Evolutionary conservation across 2,888 invertebrate genomes (phyloP).

Genomic region (Pterostichus madidus): DNA sequence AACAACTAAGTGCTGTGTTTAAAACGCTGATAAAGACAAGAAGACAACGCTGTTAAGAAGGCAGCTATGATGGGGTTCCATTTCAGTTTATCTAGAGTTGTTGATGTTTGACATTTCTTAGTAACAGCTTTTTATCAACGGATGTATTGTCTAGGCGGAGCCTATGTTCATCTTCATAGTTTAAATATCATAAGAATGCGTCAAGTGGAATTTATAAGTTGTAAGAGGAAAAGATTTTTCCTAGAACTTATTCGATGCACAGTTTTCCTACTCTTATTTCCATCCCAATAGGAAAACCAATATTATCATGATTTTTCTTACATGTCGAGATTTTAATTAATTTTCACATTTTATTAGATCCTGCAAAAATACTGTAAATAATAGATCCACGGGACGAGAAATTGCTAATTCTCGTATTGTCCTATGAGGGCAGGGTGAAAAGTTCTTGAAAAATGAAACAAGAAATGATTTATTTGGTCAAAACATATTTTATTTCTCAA

Average conservation of each 20-base stretch:
- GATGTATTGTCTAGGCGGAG: background rate
- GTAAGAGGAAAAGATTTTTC: background rate
- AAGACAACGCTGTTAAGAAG: background rate
- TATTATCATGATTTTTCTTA: too few species aligned
- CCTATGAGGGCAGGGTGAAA: too few species aligned
- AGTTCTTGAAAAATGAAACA: too few species aligned
- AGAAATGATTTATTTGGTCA: too few species aligned
- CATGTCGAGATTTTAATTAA: too few species aligned
- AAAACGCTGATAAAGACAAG: background rate
- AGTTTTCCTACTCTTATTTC: too few species aligned
- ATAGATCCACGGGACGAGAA: too few species aligned
- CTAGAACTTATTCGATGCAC: background rate
- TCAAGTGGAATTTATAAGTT: background rate
- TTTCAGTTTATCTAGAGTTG: constrained; percentile 3
- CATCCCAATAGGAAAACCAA: too few species aligned
- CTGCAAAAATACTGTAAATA: too few species aligned
- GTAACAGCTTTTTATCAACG: constrained; percentile 12
- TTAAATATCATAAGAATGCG: background rate
- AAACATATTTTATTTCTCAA: too few species aligned
- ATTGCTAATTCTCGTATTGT: too few species aligned
- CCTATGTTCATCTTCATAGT: background rate
- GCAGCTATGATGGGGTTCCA: background rate
- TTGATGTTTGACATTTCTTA: background rate
- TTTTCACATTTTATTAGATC: too few species aligned
- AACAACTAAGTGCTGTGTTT: constrained; percentile 12